A percentile compares a stretch with the other conserved stretches of the same genome.
Evolutionary conservation across 1,140 invertebrate species (phyloP).

Genomic region (Drosophila chauvacae): DNA sequence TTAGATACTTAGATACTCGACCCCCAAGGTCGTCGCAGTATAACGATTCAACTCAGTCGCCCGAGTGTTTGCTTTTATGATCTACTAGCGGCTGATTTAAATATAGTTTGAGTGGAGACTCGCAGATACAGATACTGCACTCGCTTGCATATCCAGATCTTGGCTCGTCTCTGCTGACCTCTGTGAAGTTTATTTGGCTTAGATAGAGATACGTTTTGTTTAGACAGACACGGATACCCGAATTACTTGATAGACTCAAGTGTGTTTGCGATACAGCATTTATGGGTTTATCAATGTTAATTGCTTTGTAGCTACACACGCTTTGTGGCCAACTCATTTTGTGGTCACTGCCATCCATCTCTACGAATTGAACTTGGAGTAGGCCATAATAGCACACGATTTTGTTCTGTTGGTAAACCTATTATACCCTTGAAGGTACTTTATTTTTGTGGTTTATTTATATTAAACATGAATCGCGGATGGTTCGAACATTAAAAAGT

Average conservation of each 20-base stretch:
- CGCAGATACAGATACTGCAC: slow-evolving; percentile 32
- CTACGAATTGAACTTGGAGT: slow-evolving; percentile 8
- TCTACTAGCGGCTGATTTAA: slow-evolving; percentile 52
- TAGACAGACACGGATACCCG: slow-evolving; percentile 28
- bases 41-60: slow-evolving; percentile 31
- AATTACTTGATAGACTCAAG: slow-evolving; percentile 19
- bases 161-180: slow-evolving; percentile 30
- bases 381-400: slow-evolving; percentile 19
- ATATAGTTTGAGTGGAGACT: slow-evolving; percentile 11
- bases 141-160: slow-evolving; percentile 14
- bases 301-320: slow-evolving; percentile 21
- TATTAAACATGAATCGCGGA: not conserved
- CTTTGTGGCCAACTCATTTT: slow-evolving; percentile 38
- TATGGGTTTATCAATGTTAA: slow-evolving; percentile 61
- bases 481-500: no score
- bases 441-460: no score
- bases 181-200: slow-evolving; percentile 27
- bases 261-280: slow-evolving; percentile 29
- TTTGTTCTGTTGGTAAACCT: not conserved
- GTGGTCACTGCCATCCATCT: slow-evolving; percentile 32
- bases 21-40: slow-evolving; percentile 47
- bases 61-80: slow-evolving; percentile 67
- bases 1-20: slow-evolving; percentile 32
- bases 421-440: slow-evolving; percentile 23
- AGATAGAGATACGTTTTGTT: slow-evolving; percentile 23